A percentile compares a stretch with the other conserved stretches of the same genome.
Conservation (phyloP, 2,113 vertebrate species). For the Sakesphorus luctuosus region DNA sequence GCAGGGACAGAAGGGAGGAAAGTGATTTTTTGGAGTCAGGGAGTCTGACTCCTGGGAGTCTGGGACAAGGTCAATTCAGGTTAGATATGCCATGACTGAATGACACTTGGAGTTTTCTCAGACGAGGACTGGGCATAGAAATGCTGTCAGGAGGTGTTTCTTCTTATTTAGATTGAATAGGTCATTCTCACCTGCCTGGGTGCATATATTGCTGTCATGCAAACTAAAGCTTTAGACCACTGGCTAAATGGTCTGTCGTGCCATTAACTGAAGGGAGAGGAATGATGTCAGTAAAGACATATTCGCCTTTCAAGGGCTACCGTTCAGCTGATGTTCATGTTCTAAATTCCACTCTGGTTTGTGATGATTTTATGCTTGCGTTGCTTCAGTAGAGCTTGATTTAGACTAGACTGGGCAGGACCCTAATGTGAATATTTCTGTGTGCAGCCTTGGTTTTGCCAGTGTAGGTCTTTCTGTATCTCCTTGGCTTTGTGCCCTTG, state of each 20-base stretch:
- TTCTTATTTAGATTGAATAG: slow-evolving; percentile 27
- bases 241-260: not conserved
- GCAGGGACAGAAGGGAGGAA: not conserved
- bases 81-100: not conserved
- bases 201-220: slow-evolving; percentile 24
- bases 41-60: not conserved
- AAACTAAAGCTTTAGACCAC: not conserved
- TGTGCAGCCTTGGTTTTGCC: not conserved
- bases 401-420: not conserved
- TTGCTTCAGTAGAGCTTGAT: not conserved
- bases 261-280: not conserved
- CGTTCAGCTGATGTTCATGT: not conserved
- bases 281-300: not conserved
- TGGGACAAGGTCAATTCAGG: not conserved
- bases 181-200: slow-evolving; percentile 33
- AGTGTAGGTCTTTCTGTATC: not conserved
- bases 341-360: not conserved
- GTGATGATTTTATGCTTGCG: not conserved
- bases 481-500: not conserved
- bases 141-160: slow-evolving; percentile 8
- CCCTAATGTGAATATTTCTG: not conserved
- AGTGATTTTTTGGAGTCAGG: not conserved
- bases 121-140: not conserved
- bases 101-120: not conserved
- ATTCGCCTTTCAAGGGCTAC: not conserved